Evolutionary conservation across 2,113 vertebrate species (phyloP), one percentile per base, ranked within the genome.

Genomic region (Proteles cristata): DNA sequence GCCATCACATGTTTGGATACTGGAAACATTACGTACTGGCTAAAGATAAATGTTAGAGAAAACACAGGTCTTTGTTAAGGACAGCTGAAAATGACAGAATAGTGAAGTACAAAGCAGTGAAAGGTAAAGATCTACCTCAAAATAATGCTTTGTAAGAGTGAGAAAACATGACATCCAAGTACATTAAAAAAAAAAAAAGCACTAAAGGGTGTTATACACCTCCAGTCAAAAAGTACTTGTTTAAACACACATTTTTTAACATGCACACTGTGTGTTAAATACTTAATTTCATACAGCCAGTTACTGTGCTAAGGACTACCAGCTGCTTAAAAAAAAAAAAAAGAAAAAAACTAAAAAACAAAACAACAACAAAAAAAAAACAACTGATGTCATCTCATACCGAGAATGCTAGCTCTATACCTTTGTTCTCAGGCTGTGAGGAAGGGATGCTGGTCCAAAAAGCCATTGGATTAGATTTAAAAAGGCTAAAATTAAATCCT

Each of bases 401-500:
- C 98, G 99, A 99, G 98, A 98, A 98, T 98, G 98, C 97, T 98
- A 98, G 93, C 98, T 98, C 99, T 99, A 99, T 99, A 99, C 99
- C 99, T 99, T 99, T 97, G 98, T 99, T 98, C 98, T 99, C 99
- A 99, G 99, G 99, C 98, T 99, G 99, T 98, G 98, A 99, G 98
- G 99, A 98, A 98, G 99, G 98, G 97, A 99, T 98, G 98, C 99
- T 99, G 99, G 99, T 99, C 99, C 99, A 99, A 99, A 99, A 99
- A 97, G 99, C 99, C 99, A 99, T 99, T 98, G 99, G 99, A 98
- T 99, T 99, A 99, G 99, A 99, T 99, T 99, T 99, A 99, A 99
- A 99, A 99, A 99, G 99, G 98, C 98, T 99, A 99, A 99, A 99
- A 99, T 99, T 99, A 99, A 99, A 99, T 97, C 99, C 99, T 99